Evolutionary conservation across 2,797 vertebrate species (phyloP).

Genomic region (Tangara arthus): DNA sequence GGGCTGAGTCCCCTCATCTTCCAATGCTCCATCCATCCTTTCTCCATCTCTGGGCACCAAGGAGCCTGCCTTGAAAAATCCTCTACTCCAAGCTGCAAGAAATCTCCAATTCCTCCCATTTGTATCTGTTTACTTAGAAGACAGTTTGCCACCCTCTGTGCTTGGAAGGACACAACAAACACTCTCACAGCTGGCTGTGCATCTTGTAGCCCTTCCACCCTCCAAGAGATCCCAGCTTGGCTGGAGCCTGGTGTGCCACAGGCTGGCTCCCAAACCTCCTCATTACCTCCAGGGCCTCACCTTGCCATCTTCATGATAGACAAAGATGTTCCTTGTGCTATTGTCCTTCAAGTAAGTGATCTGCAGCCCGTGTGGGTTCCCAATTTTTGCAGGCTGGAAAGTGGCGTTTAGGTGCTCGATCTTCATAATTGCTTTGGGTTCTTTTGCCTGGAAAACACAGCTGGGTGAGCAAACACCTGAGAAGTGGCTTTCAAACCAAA

Average conservation of each 20-base stretch:
- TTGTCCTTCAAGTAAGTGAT: constrained; percentile 98
- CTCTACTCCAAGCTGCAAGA: neutral
- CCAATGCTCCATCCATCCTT: rapidly evolving
- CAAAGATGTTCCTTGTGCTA: constrained; percentile 96
- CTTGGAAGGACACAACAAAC: neutral
- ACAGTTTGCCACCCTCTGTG: neutral
- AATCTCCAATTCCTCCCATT: neutral
- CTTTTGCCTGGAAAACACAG: constrained; percentile 83
- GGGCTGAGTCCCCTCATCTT: neutral
- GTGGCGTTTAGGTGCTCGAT: constrained; percentile 94
- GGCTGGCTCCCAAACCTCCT: neutral
- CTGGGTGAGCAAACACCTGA: neutral
- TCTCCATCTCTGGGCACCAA: rapidly evolving
- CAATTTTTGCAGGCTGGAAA: constrained; percentile 94
- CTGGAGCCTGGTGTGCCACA: neutral
- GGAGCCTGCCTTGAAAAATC: neutral
- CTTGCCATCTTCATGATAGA: constrained; percentile 96
- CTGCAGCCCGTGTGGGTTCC: constrained; percentile 92
- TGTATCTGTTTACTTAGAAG: neutral
- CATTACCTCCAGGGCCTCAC: constrained; percentile 56
- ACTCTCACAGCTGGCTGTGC: neutral
- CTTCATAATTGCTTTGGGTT: constrained; percentile 95
- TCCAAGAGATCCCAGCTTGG: rapidly evolving
- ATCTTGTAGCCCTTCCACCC: neutral
- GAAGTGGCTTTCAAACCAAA: neutral